Percentiles rank a stretch among this genome's conserved stretches.
phyloP scores from a whole-genome alignment of 2,797 vertebrate genomes.

The Diglossa cyanea region DNA sequence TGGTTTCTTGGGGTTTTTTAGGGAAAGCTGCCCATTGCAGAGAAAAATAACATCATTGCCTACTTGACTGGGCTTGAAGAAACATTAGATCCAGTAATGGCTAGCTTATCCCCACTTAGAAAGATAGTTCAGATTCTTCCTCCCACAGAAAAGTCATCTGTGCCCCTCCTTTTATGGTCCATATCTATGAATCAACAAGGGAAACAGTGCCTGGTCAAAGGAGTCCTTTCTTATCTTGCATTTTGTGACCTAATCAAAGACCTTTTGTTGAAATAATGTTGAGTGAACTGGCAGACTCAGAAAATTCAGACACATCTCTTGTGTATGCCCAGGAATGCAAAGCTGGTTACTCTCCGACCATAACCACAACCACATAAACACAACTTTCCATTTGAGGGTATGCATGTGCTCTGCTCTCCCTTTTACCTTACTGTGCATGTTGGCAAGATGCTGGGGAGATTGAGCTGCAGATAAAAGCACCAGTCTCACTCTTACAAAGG shows the following conservation, averaged over 20 bases:
- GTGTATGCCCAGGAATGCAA: constrained; percentile 32
- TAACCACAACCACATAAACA: constrained; percentile 67
- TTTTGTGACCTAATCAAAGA: neutral
- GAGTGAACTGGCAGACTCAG: neutral
- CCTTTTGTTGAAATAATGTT: neutral
- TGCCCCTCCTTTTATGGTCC: neutral
- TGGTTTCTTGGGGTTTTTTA: neutral
- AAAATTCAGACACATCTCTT: constrained; percentile 41
- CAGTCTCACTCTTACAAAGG: neutral
- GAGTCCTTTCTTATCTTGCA: neutral
- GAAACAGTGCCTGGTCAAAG: neutral
- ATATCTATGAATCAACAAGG: neutral
- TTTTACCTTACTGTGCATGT: neutral
- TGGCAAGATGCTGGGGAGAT: constrained; percentile 5
- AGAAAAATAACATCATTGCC: neutral
- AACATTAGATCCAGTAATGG: neutral
- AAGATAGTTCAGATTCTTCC: neutral
- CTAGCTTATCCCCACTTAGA: neutral
- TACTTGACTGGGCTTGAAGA: neutral
- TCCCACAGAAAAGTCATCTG: neutral
- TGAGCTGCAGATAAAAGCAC: constrained; percentile 15
- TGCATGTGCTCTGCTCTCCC: constrained; percentile 1
- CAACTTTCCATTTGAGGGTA: constrained; percentile 59
- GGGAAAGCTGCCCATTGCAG: neutral
- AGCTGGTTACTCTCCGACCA: constrained; percentile 52